Evolutionary conservation across 2,113 vertebrate genomes (phyloP), one percentile per base, ranked within the genome.

Genomic region (Scalopus aquaticus): DNA sequence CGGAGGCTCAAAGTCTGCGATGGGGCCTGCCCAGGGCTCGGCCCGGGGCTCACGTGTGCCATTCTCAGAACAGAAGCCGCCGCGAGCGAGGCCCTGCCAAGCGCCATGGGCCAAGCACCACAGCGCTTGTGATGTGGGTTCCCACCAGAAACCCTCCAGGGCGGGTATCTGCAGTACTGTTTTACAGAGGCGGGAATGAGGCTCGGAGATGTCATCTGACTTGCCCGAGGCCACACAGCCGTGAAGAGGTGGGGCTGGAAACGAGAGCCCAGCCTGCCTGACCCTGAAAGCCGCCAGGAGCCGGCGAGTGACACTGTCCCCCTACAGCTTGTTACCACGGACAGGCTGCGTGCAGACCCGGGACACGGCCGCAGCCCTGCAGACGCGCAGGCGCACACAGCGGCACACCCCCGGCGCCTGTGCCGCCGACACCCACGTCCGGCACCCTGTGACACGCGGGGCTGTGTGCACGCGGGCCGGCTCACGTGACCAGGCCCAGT

Each of bases 231-330:
- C 16, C 26, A 73, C 62, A 30, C 9, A 60, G 86, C 26, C 30
- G 35, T 2, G 49, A n/a, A 62, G 56, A 30, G 32, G 7, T 0
- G 2, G 28, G 28, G 17, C 26, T 44, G 37, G 39, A 74, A 69
- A 69, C 58, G 20, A 67, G 56, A 79, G 54, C 6, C 44, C 46
- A 16, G 30, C 22, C 49, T 39, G 5, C 4, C 56, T 70, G 72
- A 58, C 16, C n/a, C 37, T 2, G 51, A 51, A n/a, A 84, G 95
- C 90, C 90, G 11, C 39, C 89, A 95, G 97, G 95, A 91, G 81
- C 44, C 76, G n/a, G 60, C 82, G 90, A 95, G 88, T 95, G 95
- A 95, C 67, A 10, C 22, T 0, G 56, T 64, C 81, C 93, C 87
- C 70, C 70, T 2, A 13, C 46, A 9, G 16, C 46, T 16, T 51